phyloP scores from a whole-genome alignment of 2,797 vertebrate species.

The Podarcis siculus region DNA sequence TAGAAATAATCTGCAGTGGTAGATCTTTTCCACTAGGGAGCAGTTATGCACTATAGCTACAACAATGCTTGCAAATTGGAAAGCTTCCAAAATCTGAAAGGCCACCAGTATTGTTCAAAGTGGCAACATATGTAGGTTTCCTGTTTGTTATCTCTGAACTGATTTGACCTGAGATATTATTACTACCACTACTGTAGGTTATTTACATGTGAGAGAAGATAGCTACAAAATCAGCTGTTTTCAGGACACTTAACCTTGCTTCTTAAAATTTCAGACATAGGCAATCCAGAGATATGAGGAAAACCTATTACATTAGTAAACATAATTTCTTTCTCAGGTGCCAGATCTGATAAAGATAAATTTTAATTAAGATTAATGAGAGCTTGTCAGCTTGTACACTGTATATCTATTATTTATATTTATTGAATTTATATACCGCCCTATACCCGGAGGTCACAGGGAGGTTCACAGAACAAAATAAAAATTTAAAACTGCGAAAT shows the following conservation, averaged over 20 bases:
- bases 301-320: not conserved
- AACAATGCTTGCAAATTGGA: not conserved
- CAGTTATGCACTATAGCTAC: conserved; percentile 23
- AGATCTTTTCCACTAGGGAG: conserved; percentile 60
- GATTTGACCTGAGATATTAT: not conserved
- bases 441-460: too few species aligned
- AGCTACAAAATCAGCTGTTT: not conserved
- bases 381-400: not conserved
- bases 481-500: not conserved
- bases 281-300: not conserved
- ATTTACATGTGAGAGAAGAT: not conserved
- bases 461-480: not conserved
- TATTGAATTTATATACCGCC: too few species aligned
- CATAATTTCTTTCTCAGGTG: not conserved
- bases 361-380: not conserved
- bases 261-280: conserved; percentile 20
- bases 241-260: not conserved
- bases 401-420: not conserved
- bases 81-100: not conserved
- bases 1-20: not conserved
- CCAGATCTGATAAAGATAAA: not conserved
- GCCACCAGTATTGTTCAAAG: not conserved
- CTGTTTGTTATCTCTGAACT: not conserved
- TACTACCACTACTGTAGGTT: not conserved
- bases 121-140: not conserved